These are phyloP conservation scores for Potorous gilbertii DNA, from an alignment of 2,797 vertebrate genomes.

Conservation along the genomic window DNA sequence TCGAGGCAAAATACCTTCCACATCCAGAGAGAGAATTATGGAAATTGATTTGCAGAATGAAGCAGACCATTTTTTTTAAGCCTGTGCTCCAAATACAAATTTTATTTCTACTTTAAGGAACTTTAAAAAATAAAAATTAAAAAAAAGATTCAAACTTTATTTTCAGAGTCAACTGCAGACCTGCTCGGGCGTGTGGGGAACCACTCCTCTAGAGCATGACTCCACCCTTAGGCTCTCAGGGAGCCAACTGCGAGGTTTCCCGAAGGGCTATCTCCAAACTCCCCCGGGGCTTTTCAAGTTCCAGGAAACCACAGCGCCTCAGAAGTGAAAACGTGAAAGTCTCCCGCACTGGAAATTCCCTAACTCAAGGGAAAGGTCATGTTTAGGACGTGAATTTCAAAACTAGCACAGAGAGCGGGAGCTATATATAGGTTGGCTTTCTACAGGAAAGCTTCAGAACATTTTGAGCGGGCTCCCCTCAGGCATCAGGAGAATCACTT, in stretches of 20 bases:
- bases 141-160: constrained; percentile 40
- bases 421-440: not conserved
- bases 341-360: not conserved
- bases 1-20: too few relatives aligned
- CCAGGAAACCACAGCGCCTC: not conserved
- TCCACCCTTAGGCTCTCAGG: not conserved
- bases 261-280: not conserved
- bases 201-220: not conserved
- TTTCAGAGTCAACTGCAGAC: constrained; percentile 39
- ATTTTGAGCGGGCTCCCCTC: constrained; percentile 4
- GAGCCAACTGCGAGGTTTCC: constrained; percentile 47
- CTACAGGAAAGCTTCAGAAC: not conserved
- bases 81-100: constrained; percentile 73
- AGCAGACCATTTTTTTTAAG: too few relatives aligned
- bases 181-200: constrained; percentile 9
- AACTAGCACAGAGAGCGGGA: not conserved
- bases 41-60: too few relatives aligned
- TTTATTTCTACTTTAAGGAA: constrained; percentile 81
- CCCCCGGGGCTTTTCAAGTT: not conserved
- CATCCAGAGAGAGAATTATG: too few relatives aligned
- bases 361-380: not conserved
- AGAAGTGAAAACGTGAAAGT: not conserved
- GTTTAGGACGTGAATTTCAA: not conserved
- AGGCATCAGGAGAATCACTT: constrained; percentile 8
- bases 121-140: constrained; percentile 67